phyloP scores from a whole-genome alignment of 2,888 invertebrate species.

The Pilophorus perplexus region DNA sequence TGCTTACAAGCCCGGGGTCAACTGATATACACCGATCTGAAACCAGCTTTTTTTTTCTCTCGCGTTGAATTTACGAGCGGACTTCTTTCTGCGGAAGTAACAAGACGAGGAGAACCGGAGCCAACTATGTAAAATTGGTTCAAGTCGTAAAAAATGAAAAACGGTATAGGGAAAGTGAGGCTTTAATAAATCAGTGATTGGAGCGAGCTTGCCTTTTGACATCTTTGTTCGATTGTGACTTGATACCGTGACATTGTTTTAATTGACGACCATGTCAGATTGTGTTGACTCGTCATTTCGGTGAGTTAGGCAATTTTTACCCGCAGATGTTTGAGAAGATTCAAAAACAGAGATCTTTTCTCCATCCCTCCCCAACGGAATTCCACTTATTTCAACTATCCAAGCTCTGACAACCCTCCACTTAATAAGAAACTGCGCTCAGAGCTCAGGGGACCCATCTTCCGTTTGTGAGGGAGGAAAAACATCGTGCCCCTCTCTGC shows the following conservation, averaged over 20 bases:
- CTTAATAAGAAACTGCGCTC: conserved; percentile 22
- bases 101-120: conserved; percentile 14
- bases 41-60: conserved; percentile 20
- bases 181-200: no score
- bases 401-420: conserved; percentile 13
- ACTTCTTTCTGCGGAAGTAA: conserved; percentile 16
- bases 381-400: conserved; percentile 24
- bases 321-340: no score
- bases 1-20: conserved; percentile 37
- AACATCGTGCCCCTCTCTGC: not conserved
- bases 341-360: not conserved
- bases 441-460: conserved; percentile 30
- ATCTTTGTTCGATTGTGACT: no score
- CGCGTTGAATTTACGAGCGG: conserved; percentile 24
- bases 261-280: no score
- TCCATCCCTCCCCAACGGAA: not conserved
- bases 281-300: no score
- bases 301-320: no score
- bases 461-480: conserved; percentile 11
- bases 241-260: no score
- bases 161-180: no score
- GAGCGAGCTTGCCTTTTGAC: no score
- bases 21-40: conserved; percentile 27
- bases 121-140: conserved; percentile 30
- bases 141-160: no score